Percentiles rank a stretch among this genome's conserved stretches.
Evolutionary conservation across 2,113 vertebrate genomes (phyloP).

Genomic region (Ramphastos sulfuratus): DNA sequence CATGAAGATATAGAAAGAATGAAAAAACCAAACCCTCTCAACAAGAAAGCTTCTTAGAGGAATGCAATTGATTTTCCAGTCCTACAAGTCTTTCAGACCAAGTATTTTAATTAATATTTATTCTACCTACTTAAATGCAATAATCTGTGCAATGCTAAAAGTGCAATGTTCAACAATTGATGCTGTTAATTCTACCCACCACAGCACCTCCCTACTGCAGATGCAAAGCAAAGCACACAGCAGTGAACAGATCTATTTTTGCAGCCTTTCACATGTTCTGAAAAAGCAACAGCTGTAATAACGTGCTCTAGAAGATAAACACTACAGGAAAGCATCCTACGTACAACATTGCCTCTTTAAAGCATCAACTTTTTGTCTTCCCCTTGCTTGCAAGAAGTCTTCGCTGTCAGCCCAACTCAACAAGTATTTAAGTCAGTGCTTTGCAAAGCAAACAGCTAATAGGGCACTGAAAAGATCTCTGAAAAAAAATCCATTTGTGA

Average conservation of each 20-base stretch:
- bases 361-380: neutral
- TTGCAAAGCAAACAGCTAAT: neutral
- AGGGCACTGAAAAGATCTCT: neutral
- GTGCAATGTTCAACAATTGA: neutral
- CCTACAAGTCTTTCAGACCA: neutral
- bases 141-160: neutral
- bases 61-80: conserved; percentile 9
- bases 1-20: neutral
- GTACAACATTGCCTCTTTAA: rapidly evolving
- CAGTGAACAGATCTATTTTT: neutral
- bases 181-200: neutral
- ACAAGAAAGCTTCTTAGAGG: neutral
- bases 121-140: neutral
- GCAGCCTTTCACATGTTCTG: neutral
- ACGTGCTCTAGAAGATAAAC: neutral
- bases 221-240: neutral
- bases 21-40: neutral
- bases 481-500: neutral
- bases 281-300: neutral
- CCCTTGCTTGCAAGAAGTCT: neutral
- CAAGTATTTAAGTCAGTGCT: neutral
- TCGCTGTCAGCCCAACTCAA: neutral
- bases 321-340: neutral
- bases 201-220: neutral
- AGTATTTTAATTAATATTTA: conserved; percentile 52